Conservation (phyloP, 2,113 vertebrate species). For the Cygnus atratus region DNA sequence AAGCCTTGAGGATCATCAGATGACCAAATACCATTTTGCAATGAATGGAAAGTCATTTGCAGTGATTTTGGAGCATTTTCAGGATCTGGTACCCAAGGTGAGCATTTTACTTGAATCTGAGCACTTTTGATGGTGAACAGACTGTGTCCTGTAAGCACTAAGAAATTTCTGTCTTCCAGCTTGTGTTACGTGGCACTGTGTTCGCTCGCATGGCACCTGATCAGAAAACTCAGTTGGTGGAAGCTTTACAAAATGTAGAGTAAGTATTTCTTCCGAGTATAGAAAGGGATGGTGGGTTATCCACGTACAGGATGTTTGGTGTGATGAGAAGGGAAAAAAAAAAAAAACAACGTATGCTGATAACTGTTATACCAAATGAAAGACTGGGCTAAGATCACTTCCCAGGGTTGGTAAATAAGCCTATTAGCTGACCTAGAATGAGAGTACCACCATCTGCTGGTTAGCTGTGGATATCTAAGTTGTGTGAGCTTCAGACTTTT, state of each 20-base stretch:
- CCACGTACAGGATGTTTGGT: neutral
- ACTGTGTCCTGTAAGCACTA: neutral
- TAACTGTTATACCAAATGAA: neutral
- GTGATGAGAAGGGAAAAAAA: neutral
- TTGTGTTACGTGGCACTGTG: slow-evolving; percentile 93
- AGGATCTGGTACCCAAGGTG: slow-evolving; percentile 95
- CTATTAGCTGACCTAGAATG: neutral
- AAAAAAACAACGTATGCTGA: neutral
- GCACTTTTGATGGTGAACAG: neutral
- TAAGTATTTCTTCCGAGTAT: slow-evolving; percentile 75
- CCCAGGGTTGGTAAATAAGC: neutral
- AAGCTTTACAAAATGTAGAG: slow-evolving; percentile 95
- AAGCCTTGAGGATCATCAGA: slow-evolving; percentile 78
- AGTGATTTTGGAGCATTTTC: slow-evolving; percentile 93
- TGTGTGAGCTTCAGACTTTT: neutral
- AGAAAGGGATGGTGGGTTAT: accelerated
- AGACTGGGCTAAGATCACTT: neutral
- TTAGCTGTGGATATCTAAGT: neutral
- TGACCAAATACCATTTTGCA: slow-evolving; percentile 90
- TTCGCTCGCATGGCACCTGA: slow-evolving; percentile 98
- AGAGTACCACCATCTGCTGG: slow-evolving; percentile 43
- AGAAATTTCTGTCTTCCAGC: slow-evolving; percentile 73
- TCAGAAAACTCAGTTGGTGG: slow-evolving; percentile 96
- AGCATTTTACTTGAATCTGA: neutral
- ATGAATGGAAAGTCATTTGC: slow-evolving; percentile 97